Percentiles rank a stretch among this genome's conserved stretches.
These are phyloP conservation scores for Piezodorus guildinii DNA, from an alignment of 1,140 invertebrate genomes.

Conservation along the genomic window DNA sequence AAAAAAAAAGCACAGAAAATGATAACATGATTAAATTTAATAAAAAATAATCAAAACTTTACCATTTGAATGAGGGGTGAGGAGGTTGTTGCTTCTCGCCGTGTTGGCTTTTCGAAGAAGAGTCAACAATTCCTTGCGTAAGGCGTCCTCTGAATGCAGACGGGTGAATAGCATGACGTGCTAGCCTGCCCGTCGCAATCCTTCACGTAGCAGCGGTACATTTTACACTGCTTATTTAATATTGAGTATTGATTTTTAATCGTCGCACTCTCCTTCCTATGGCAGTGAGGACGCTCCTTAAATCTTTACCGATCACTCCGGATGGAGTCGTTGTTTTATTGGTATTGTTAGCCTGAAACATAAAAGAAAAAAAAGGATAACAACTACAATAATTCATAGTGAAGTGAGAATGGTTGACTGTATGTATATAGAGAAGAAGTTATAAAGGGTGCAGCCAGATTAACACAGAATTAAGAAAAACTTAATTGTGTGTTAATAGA, in stretches of 20 bases:
- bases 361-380: too few species aligned
- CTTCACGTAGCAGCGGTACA: slow-evolving; percentile 54
- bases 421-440: too few species aligned
- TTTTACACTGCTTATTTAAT: slow-evolving; percentile 41
- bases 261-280: slow-evolving; percentile 25
- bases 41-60: background rate
- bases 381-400: too few species aligned
- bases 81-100: slow-evolving; percentile 19
- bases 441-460: too few species aligned
- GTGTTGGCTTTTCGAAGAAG: slow-evolving; percentile 49
- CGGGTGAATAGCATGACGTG: slow-evolving; percentile 58
- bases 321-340: too few species aligned
- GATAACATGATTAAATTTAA: background rate
- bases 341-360: too few species aligned
- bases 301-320: slow-evolving; percentile 20
- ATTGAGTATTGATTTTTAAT: slow-evolving; percentile 28
- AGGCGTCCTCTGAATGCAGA: slow-evolving; percentile 56
- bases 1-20: too few species aligned
- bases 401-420: too few species aligned
- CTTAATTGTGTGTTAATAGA: too few species aligned
- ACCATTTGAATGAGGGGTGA: background rate
- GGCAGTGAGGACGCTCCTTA: slow-evolving; percentile 21
- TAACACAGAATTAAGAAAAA: too few species aligned
- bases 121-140: slow-evolving; percentile 53
- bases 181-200: slow-evolving; percentile 38